These are phyloP conservation scores for Pemphigus obesinymphae DNA, from an alignment of 1,140 invertebrate species.

Conservation along the genomic window DNA sequence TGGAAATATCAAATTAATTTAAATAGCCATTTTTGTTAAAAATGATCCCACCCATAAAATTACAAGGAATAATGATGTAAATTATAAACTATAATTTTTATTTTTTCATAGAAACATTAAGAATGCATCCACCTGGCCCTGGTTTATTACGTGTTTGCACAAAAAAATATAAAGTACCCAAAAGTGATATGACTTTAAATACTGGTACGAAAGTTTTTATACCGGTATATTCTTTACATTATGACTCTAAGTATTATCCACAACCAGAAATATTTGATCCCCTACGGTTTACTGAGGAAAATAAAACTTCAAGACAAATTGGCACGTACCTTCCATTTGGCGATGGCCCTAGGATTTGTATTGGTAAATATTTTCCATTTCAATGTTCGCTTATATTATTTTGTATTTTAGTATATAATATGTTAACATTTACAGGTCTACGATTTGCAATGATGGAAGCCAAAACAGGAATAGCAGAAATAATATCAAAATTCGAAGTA, in stretches of 20 bases:
- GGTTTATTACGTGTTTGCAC: constrained; percentile 51
- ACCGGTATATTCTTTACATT: constrained; percentile 60
- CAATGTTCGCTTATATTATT: not conserved
- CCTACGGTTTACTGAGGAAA: constrained; percentile 56
- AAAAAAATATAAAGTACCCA: constrained; percentile 55
- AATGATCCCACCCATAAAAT: too few species aligned
- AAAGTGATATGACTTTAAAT: constrained; percentile 56
- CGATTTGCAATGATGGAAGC: constrained; percentile 56
- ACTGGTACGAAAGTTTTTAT: constrained; percentile 61
- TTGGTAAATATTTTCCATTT: constrained; percentile 55
- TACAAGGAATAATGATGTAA: too few species aligned
- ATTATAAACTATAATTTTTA: too few species aligned
- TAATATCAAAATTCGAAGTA: constrained; percentile 43
- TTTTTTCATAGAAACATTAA: constrained; percentile 20
- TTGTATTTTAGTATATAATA: not conserved
- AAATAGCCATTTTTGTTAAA: too few species aligned
- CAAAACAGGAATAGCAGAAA: constrained; percentile 53
- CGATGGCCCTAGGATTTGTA: constrained; percentile 69
- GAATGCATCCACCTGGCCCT: constrained; percentile 52
- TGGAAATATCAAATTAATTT: too few species aligned
- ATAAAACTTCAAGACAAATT: constrained; percentile 48
- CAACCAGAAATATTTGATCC: constrained; percentile 60
- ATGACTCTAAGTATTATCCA: constrained; percentile 52
- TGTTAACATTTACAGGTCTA: constrained; percentile 40
- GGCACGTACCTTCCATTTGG: constrained; percentile 69